phyloP scores from a whole-genome alignment of 2,888 invertebrate genomes.

The Drosophila silvestris region DNA sequence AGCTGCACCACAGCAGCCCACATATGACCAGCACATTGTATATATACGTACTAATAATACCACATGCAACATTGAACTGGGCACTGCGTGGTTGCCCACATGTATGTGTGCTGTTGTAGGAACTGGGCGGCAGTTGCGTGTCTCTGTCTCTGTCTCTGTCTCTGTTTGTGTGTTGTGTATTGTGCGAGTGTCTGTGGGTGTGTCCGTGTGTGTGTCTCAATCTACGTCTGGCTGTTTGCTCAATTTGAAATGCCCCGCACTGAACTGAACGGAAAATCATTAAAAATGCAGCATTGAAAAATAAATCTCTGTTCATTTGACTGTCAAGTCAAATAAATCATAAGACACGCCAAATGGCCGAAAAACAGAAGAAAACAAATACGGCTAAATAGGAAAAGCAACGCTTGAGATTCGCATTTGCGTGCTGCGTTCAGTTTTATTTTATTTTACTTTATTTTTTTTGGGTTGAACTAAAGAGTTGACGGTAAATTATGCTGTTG shows the following conservation, averaged over 20 bases:
- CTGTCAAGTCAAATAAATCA: constrained; percentile 80
- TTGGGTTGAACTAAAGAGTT: constrained; percentile 63
- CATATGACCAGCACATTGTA: constrained; percentile 31
- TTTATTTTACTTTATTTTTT: constrained; percentile 1
- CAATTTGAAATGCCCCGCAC: constrained; percentile 51
- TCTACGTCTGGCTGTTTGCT: constrained; percentile 46
- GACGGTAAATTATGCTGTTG: constrained; percentile 79
- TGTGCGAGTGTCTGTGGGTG: background rate
- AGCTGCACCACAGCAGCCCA: constrained; percentile 48
- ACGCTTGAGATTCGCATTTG: constrained; percentile 48
- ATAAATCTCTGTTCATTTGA: constrained; percentile 79
- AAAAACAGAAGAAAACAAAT: constrained; percentile 26
- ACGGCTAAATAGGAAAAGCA: constrained; percentile 36
- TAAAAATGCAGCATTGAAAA: constrained; percentile 73
- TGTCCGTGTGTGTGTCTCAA: constrained; percentile 36
- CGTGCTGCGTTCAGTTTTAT: constrained; percentile 42
- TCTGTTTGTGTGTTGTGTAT: constrained; percentile 18
- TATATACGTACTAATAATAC: constrained; percentile 1
- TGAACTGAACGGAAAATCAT: constrained; percentile 68
- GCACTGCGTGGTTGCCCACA: background rate
- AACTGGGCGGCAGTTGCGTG: constrained; percentile 62
- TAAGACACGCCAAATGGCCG: constrained; percentile 73
- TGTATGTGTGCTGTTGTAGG: constrained; percentile 17
- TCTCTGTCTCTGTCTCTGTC: constrained; percentile 33
- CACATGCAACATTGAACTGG: constrained; percentile 33